Evolutionary conservation across 1,140 invertebrate species (phyloP), one percentile per base, ranked within the genome.

Genomic region (Drosophila orena): DNA sequence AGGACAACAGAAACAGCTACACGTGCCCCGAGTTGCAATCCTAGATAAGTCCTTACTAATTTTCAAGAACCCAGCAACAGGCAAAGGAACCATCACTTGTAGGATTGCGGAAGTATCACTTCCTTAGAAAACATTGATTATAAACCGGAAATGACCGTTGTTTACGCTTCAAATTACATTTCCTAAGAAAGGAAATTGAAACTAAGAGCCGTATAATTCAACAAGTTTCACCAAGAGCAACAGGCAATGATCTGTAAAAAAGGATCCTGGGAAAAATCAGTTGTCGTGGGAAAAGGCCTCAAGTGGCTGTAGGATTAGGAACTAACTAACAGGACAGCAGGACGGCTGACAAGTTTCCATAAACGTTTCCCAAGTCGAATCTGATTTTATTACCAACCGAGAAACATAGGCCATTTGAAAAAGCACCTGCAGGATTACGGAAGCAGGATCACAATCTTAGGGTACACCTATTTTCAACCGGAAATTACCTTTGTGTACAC

Each of bases 251-350:
- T 3, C 17, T 4, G 11, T 42, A 15, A 52, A 37, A 43, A 52
- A 30, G 34, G 8, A 7, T 10, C 4, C 4, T 49, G n/a, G 35
- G 42, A 40, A 55, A 30, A 47, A 55, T 55, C 42, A 30, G 17
- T 30, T 14, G 20, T 40, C 40, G 72, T 81, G 79, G 46, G 78
- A 76, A 81, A 62, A 44, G 42, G 11, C 37, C 46, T 77, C 46
- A 66, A 81, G 62, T 77, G 62, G 60, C 77, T 56, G 35, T 42
- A 20, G 66, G 40, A 22, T 12, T 35, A 6, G 20, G 27, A 57
- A 81, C 68, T 59, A 52, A 34, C 22, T 53, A 81, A 38, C 76
- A 64, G 79, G 68, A 35, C 2, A 35, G 6, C 79, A 81, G 44
- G 58, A 56, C 37, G 3, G 7, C 7, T 0, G 15, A 37, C 7